These are phyloP conservation scores for Plagodis dolabraria DNA, from an alignment of 2,888 invertebrate genomes.

Conservation along the genomic window DNA sequence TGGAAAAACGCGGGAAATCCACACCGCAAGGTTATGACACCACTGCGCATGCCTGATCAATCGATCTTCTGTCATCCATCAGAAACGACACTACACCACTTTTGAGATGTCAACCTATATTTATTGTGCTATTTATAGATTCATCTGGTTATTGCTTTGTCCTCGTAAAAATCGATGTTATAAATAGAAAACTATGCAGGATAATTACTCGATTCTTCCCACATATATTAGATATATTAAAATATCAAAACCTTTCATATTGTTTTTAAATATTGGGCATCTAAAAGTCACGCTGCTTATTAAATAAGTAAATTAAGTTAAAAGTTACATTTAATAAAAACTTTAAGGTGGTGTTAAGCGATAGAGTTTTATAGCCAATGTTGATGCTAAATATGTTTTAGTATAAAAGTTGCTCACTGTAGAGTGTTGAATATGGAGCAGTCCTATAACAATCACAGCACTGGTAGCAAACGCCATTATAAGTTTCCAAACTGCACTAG, in stretches of 20 bases:
- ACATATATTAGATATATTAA: too few relatives aligned
- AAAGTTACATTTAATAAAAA: too few relatives aligned
- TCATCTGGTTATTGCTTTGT: background rate
- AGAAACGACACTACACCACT: constrained; percentile 4
- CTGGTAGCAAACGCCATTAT: constrained; percentile 18
- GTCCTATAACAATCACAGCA: constrained; percentile 10
- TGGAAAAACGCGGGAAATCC: constrained; percentile 26
- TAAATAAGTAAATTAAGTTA: too few relatives aligned
- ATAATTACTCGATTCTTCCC: too few relatives aligned
- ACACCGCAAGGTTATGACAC: constrained; percentile 6
- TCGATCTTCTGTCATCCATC: constrained; percentile 34
- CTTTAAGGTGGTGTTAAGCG: too few relatives aligned
- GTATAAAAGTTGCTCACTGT: constrained; percentile 6
- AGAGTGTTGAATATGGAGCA: constrained; percentile 11
- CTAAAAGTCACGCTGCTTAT: too few relatives aligned
- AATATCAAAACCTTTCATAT: too few relatives aligned
- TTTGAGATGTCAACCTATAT: constrained; percentile 15
- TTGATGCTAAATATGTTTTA: too few relatives aligned
- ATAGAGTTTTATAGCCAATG: too few relatives aligned
- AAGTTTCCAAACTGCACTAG: constrained; percentile 16
- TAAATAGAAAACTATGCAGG: background rate
- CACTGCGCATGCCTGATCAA: constrained; percentile 35
- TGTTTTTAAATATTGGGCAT: too few relatives aligned
- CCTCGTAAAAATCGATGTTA: background rate
- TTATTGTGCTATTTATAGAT: background rate